phyloP scores from a whole-genome alignment of 2,888 invertebrate genomes.

The Pteria penguin region DNA sequence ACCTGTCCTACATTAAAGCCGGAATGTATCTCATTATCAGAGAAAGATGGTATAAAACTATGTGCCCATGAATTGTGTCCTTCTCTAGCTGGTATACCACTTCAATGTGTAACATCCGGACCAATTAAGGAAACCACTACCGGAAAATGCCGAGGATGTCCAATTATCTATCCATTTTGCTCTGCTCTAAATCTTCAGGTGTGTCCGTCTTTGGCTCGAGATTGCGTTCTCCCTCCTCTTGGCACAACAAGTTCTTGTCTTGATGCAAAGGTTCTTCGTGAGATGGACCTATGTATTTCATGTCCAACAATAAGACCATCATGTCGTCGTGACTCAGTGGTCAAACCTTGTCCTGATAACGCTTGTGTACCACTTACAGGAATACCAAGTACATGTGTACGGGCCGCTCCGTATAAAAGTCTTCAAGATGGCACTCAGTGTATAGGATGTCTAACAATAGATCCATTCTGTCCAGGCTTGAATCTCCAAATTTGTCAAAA shows the following conservation, averaged over 20 bases:
- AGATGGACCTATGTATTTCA: background rate
- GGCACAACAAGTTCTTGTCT: background rate
- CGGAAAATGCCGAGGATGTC: constrained; percentile 6
- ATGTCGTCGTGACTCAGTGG: background rate
- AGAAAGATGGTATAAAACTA: too few relatives aligned
- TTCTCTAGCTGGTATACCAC: background rate
- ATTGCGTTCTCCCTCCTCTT: background rate
- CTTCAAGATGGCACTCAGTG: background rate
- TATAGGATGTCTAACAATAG: background rate
- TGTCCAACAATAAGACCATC: background rate
- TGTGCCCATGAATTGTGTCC: background rate
- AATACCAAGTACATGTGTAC: background rate
- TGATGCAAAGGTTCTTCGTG: background rate
- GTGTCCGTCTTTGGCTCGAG: background rate
- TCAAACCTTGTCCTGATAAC: background rate
- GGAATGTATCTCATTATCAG: background rate
- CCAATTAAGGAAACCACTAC: background rate
- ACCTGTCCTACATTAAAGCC: background rate
- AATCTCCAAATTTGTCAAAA: constrained; percentile 6
- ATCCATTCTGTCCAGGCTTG: constrained; percentile 6
- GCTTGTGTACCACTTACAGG: background rate
- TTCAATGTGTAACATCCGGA: background rate
- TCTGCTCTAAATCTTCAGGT: background rate
- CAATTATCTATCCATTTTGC: background rate
- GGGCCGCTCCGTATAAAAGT: background rate